Percentiles rank a stretch among this genome's conserved stretches.
Conservation (phyloP, 2,888 invertebrate species). For the Resseliella maxima region DNA sequence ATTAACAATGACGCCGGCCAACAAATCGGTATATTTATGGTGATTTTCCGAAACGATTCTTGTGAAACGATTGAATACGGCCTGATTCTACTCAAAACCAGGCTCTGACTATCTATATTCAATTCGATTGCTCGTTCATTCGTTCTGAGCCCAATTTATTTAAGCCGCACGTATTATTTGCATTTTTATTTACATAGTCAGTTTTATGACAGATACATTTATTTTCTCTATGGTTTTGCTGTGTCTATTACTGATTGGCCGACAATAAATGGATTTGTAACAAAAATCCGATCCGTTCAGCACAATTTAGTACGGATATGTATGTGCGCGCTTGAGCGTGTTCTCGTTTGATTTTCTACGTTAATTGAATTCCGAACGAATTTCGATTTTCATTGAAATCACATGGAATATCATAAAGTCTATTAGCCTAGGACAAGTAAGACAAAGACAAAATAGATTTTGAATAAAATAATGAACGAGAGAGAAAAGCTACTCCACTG, state of each 20-base stretch:
- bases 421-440: no score
- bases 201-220: slow-evolving; percentile 28
- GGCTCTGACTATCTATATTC: neutral
- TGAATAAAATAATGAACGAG: neutral
- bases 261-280: neutral
- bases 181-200: slow-evolving; percentile 34
- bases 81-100: no score
- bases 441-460: neutral
- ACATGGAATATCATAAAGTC: neutral
- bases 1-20: slow-evolving; percentile 29
- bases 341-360: neutral
- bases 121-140: neutral
- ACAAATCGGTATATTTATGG: slow-evolving; percentile 13
- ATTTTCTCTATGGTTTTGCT: neutral
- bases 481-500: neutral
- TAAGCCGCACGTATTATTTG: neutral
- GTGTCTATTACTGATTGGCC: slow-evolving; percentile 13
- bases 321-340: neutral
- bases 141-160: neutral
- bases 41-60: neutral
- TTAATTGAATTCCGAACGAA: slow-evolving; percentile 54
- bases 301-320: neutral
- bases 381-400: slow-evolving; percentile 54
- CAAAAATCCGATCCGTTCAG: neutral
- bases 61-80: neutral